phyloP scores from a whole-genome alignment of 2,888 invertebrate species.

The Cenopis cana region DNA sequence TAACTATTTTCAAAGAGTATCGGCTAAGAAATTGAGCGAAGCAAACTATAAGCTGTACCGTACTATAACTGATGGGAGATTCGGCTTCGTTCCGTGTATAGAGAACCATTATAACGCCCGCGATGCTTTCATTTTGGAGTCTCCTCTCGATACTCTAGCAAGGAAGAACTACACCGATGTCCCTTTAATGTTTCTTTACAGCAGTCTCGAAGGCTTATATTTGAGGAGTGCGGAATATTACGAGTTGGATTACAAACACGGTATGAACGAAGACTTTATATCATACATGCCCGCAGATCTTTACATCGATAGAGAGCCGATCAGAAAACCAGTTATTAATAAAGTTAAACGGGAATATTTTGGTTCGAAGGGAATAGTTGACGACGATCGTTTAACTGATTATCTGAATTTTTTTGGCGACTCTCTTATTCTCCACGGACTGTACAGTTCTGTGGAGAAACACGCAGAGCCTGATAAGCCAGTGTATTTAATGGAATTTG shows the following conservation, averaged over 20 bases:
- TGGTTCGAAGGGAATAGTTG: not conserved
- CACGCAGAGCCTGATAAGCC: constrained; percentile 6
- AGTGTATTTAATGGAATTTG: constrained; percentile 55
- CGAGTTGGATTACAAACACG: constrained; percentile 51
- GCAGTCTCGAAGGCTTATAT: constrained; percentile 54
- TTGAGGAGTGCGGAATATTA: constrained; percentile 54
- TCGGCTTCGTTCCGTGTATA: constrained; percentile 59
- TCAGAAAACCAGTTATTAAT: not conserved
- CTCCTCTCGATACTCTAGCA: constrained; percentile 49
- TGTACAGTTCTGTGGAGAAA: constrained; percentile 7
- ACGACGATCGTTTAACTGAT: constrained; percentile 5
- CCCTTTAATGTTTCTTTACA: constrained; percentile 55
- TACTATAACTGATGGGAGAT: constrained; percentile 54
- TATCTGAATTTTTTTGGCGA: constrained; percentile 28
- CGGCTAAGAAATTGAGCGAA: constrained; percentile 49
- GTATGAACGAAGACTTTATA: constrained; percentile 53
- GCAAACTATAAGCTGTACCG: constrained; percentile 51
- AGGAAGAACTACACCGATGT: constrained; percentile 49
- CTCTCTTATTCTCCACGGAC: constrained; percentile 16
- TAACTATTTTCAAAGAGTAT: constrained; percentile 48
- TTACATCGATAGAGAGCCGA: constrained; percentile 47
- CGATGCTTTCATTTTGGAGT: constrained; percentile 49
- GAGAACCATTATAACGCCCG: constrained; percentile 49
- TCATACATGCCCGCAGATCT: constrained; percentile 58
- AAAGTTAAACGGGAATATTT: constrained; percentile 24